Evolutionary conservation across 1,140 invertebrate species (phyloP).

Genomic region (Camponotus pennsylvanicus): DNA sequence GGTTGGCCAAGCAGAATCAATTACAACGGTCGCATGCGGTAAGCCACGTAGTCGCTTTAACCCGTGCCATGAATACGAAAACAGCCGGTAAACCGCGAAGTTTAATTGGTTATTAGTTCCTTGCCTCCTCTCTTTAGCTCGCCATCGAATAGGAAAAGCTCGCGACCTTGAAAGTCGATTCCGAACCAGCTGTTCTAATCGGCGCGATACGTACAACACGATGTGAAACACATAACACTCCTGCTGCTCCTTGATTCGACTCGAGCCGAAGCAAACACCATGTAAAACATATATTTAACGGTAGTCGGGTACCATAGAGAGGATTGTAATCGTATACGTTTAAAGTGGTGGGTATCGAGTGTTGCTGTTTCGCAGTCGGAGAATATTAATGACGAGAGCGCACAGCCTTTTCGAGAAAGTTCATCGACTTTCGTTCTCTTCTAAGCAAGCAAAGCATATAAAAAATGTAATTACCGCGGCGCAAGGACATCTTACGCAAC

Average conservation of each 20-base stretch:
- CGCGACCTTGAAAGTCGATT: constrained; percentile 69
- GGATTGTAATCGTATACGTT: constrained; percentile 76
- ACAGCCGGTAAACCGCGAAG: constrained; percentile 65
- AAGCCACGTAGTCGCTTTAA: constrained; percentile 69
- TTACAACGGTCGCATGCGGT: constrained; percentile 72
- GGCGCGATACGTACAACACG: constrained; percentile 21
- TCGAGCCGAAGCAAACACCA: constrained; percentile 55
- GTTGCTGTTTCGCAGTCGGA: constrained; percentile 67
- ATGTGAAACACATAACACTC: constrained; percentile 57
- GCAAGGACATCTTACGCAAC: constrained; percentile 51
- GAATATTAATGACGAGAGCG: constrained; percentile 71
- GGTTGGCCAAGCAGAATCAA: constrained; percentile 66
- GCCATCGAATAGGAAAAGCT: constrained; percentile 48
- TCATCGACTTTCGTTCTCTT: constrained; percentile 20
- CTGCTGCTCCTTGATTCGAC: constrained; percentile 44
- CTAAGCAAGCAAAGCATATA: neutral
- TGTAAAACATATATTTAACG: constrained; percentile 77
- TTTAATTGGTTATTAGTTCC: constrained; percentile 70
- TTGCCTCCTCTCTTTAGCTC: constrained; percentile 22
- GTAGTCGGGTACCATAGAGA: constrained; percentile 74
- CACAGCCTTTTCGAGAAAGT: constrained; percentile 58
- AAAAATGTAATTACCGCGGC: constrained; percentile 31
- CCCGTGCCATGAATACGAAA: constrained; percentile 64
- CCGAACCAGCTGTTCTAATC: constrained; percentile 20
- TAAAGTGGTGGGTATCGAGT: constrained; percentile 73